Percentiles rank a stretch among this genome's conserved stretches.
phyloP scores from a whole-genome alignment of 2,113 vertebrate species.

The Cynoglossus semilaevis region DNA sequence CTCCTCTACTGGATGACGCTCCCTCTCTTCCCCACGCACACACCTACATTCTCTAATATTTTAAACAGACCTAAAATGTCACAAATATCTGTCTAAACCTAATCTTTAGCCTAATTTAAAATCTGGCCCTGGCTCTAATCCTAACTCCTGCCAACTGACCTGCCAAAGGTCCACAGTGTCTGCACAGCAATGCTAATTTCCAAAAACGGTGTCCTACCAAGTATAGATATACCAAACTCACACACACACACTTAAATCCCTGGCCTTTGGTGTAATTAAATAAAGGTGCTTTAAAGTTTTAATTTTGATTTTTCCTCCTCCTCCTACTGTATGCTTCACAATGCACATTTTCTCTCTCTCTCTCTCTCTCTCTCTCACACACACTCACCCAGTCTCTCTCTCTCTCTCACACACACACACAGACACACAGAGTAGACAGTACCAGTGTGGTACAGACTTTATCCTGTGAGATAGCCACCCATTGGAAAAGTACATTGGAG shows the following conservation, averaged over 20 bases:
- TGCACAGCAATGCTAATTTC: too few relatives aligned
- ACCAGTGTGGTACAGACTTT: slow-evolving; percentile 43
- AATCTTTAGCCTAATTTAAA: too few relatives aligned
- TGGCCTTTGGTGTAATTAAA: slow-evolving; percentile 98
- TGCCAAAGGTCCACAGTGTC: too few relatives aligned
- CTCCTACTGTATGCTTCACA: slow-evolving; percentile 77
- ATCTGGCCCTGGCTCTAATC: too few relatives aligned
- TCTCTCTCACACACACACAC: not conserved
- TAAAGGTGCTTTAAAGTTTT: slow-evolving; percentile 99
- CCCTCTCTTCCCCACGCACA: too few relatives aligned
- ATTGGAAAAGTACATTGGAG: slow-evolving; percentile 45
- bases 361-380: not conserved
- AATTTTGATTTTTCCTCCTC: slow-evolving; percentile 84
- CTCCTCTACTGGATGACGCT: too few relatives aligned
- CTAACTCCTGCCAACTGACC: too few relatives aligned
- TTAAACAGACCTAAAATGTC: slow-evolving; percentile 20
- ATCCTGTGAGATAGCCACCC: slow-evolving; percentile 59
- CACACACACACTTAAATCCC: slow-evolving; percentile 43
- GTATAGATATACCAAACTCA: slow-evolving; percentile 19
- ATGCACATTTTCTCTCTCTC: not conserved
- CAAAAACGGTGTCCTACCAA: too few relatives aligned
- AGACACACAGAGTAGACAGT: slow-evolving; percentile 6
- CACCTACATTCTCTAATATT: not conserved
- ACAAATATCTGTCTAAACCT: not conserved
- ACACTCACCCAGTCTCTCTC: not conserved